These are phyloP conservation scores for Arion vulgaris DNA, from an alignment of 1,140 invertebrate genomes.

Conservation along the genomic window DNA sequence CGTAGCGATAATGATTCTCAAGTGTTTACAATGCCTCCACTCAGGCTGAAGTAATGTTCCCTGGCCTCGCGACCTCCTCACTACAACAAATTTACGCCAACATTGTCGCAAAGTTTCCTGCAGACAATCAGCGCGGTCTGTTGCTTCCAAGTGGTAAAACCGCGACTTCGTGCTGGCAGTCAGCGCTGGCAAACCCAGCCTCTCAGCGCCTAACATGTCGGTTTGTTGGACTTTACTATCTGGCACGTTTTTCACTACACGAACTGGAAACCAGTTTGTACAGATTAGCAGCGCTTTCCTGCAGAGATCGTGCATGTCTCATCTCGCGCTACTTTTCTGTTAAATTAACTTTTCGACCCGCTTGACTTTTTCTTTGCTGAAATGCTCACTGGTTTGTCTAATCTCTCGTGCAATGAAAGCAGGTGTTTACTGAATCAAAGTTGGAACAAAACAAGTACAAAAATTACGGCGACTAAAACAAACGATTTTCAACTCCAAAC, in stretches of 20 bases:
- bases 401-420: background rate
- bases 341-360: background rate
- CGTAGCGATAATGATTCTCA: background rate
- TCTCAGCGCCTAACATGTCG: background rate
- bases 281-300: background rate
- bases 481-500: too few relatives aligned
- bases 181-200: background rate
- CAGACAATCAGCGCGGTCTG: background rate
- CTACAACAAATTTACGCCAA: conserved; percentile 16
- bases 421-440: background rate
- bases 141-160: background rate
- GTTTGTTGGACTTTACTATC: background rate
- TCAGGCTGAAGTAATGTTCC: conserved; percentile 9
- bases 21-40: conserved; percentile 9
- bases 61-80: conserved; percentile 6
- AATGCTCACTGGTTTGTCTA: background rate
- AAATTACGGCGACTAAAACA: too few relatives aligned
- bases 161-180: background rate
- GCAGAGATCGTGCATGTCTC: background rate
- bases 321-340: background rate
- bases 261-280: background rate
- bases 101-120: background rate
- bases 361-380: background rate
- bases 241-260: background rate
- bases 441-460: background rate